Base-by-base conservation (phyloP, 2,888 invertebrate genomes). In the Rhopalosiphum nymphaeae region DNA sequence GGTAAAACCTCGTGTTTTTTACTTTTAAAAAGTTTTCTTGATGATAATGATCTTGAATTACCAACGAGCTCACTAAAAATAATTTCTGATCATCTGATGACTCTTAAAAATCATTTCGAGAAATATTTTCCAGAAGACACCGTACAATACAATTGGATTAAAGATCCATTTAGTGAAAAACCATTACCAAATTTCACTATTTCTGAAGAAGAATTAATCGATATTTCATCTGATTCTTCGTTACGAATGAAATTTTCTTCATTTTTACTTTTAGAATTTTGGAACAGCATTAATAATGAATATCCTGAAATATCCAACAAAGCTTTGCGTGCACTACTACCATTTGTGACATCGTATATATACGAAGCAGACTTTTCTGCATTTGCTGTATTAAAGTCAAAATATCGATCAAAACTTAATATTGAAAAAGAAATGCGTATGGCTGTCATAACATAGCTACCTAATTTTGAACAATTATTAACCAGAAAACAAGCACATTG, bases 101-200 rank as follows among this genome's bases (percentile, higher is more conserved):
- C 16, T 87, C n/a, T 67, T 61, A 3, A 87, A 87, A 87, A 5
- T 87, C 29, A 88, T 88, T 88, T 88, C 49, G 1, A 3, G 88
- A 88, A 88, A 88, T 88, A 88, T 88, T 88, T 87, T 21, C 87
- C 87, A 49, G 87, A 87, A 89, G n/a, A 87, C 13, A 87, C 49
- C n/a, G 4, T 3, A 87, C 49, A 87, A n/a, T 87, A 49, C 49
- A n/a, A 87, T 49, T 87, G 49, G 49, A 87, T 87, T 46, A 87
- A 46, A 49, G 87, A 87, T 13, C 87, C 49, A 16, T 87, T 49
- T 16, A 87, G 16, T 87, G 87, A 87, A 87, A 49, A 87, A 0
- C 87, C 87, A 87, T 7, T n/a, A 87, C 1, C 87, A 87, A 49
- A 87, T 87, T 87, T 49, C 87, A 87, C n/a, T 53, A 87, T 21